phyloP scores from a whole-genome alignment of 2,888 invertebrate genomes.

The Steinernema carpocapsae region DNA sequence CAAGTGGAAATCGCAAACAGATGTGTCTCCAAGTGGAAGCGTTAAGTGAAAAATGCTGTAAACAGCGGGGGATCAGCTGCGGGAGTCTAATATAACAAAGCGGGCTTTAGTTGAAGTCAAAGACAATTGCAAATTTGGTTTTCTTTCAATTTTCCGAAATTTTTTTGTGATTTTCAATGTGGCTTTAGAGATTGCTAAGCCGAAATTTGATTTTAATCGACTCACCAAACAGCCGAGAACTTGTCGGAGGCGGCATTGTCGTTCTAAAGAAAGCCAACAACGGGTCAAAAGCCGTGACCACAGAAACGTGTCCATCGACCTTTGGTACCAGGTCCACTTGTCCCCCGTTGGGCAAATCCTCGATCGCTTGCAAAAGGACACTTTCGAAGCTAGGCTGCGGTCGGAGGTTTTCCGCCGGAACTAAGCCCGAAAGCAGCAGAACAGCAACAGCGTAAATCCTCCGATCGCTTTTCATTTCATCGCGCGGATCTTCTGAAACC shows the following conservation, averaged over 20 bases:
- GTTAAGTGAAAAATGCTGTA: no score
- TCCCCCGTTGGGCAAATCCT: background rate
- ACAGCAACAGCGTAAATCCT: background rate
- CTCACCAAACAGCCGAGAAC: conserved; percentile 3
- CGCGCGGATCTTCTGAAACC: background rate
- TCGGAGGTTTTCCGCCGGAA: background rate
- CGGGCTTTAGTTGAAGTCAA: no score
- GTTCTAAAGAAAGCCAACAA: conserved; percentile 2
- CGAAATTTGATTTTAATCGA: no score
- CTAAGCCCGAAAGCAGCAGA: background rate
- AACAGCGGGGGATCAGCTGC: no score
- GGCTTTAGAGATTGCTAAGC: no score
- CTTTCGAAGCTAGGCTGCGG: conserved; percentile 23
- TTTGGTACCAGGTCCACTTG: background rate
- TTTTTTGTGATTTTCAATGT: no score
- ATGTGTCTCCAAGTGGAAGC: no score
- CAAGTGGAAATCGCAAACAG: no score
- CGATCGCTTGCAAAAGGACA: background rate
- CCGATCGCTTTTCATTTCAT: conserved; percentile 13
- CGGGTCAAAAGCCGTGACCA: background rate
- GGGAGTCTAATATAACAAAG: no score
- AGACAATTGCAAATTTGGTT: no score
- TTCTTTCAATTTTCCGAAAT: no score
- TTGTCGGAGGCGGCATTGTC: conserved; percentile 4
- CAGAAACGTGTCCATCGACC: conserved; percentile 6